Evolutionary conservation across 2,113 vertebrate genomes (phyloP).

Genomic region (Spermophilus dauricus): DNA sequence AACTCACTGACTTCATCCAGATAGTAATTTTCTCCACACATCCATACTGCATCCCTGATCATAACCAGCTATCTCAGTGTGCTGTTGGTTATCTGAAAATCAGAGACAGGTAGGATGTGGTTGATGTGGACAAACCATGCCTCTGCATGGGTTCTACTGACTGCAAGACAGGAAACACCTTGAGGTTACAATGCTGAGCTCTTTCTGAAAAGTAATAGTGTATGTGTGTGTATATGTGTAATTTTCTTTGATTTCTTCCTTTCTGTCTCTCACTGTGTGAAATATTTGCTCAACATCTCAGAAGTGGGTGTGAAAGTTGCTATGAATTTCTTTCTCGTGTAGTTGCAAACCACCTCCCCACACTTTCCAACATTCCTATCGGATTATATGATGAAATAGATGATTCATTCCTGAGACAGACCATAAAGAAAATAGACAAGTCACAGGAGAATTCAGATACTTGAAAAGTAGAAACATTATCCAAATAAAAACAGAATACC

Average conservation of each 20-base stretch:
- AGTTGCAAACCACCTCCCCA: background rate
- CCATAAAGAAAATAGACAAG: background rate
- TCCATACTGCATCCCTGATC: background rate
- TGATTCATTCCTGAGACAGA: background rate
- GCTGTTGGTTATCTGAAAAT: background rate
- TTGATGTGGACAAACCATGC: background rate
- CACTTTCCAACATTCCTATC: background rate
- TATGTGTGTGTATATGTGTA: background rate
- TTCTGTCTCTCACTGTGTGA: background rate
- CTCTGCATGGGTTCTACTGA: background rate
- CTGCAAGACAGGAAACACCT: background rate
- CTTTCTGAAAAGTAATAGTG: background rate
- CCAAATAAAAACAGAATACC: slow-evolving; percentile 43
- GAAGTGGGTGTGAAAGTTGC: background rate
- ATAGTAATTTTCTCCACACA: background rate
- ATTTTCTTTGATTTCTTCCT: background rate
- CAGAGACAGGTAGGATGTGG: background rate
- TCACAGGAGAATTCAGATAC: background rate
- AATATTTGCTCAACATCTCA: slow-evolving; percentile 19
- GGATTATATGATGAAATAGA: background rate
- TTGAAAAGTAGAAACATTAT: background rate
- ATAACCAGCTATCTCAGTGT: background rate
- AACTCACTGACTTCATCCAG: background rate
- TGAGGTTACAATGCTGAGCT: background rate
- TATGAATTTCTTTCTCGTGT: background rate